Conservation (phyloP, 2,113 vertebrate genomes). For the Macroglossus sobrinus region DNA sequence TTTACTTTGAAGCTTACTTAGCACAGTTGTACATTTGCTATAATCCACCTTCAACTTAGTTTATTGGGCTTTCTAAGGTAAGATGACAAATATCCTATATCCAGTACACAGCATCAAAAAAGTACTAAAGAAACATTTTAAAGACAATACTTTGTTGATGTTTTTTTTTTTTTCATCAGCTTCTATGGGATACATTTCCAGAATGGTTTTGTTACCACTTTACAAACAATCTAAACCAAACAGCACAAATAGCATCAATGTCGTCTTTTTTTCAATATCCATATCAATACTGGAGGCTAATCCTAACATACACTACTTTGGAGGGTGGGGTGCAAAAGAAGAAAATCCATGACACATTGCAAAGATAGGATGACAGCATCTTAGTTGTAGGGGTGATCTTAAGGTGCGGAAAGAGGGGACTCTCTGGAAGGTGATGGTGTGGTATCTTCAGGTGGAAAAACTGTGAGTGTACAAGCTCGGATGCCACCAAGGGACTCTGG, state of each 20-base stretch:
- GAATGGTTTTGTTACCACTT: conserved; percentile 69
- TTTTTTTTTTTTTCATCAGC: conserved; percentile 22
- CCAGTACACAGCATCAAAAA: conserved; percentile 61
- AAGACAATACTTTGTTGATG: conserved; percentile 57
- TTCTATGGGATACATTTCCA: conserved; percentile 67
- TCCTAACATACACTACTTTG: conserved; percentile 72
- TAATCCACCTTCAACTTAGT: conserved; percentile 46
- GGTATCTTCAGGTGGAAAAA: conserved; percentile 95
- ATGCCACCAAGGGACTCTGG: conserved; percentile 99
- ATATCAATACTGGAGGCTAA: conserved; percentile 67
- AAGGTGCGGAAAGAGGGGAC: conserved; percentile 96
- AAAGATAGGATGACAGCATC: conserved; percentile 84
- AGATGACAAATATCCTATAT: conserved; percentile 65
- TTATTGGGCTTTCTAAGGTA: conserved; percentile 45
- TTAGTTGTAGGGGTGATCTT: conserved; percentile 73
- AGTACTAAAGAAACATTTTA: conserved; percentile 67
- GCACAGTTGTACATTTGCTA: conserved; percentile 53
- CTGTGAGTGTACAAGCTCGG: conserved; percentile 97
- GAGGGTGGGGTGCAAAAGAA: conserved; percentile 18
- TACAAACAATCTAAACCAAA: conserved; percentile 70
- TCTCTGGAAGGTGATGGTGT: conserved; percentile 95
- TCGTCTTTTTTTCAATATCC: conserved; percentile 56
- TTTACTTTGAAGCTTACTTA: conserved; percentile 62
- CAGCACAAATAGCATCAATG: conserved; percentile 70
- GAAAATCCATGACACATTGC: conserved; percentile 85